Evolutionary conservation across 2,888 invertebrate genomes (phyloP), one percentile per base, ranked within the genome.

Genomic region (Ophonus ardosiacus): DNA sequence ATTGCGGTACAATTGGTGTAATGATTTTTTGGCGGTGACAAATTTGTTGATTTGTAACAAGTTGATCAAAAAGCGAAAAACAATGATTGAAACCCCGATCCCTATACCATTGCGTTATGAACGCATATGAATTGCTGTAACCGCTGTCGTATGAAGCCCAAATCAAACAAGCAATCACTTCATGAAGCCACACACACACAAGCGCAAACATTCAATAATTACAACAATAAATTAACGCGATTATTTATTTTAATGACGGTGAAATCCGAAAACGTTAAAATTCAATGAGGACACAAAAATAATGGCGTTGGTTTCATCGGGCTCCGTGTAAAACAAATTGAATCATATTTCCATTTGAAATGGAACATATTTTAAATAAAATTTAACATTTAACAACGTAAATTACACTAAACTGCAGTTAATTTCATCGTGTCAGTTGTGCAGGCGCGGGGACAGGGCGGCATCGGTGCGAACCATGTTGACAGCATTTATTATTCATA

Each of bases 331-430:
- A 85, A 85, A 85, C 80, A 85, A 85, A 85, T 85, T 85, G 85
- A 85, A 85, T 85, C 85, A 85, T 85, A 85, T 85, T 85, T 80
- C 85, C 79, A 85, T 85, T 85, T 85, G 85, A 85, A 80, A 80
- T 71, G 80, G 68, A 85, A 85, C 85, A 85, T 85, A 85, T 85
- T 85, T 85, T 85, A 85, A 85, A 85, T 80, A 85, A 85, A 85
- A 85, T 85, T 85, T 85, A 85, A 85, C 85, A 85, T 85, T 84
- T 85, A 84, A 84, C 84, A 84, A 79, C 65, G 84, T 84, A 84
- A 84, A 84, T 84, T 84, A 84, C 84, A 79, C 84, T 84, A 84
- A 84, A 84, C 84, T 84, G 84, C 84, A 84, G 84, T 84, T 84
- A 84, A 84, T 84, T 84, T 84, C 63, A 56, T 63, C 65, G 78